Base-by-base conservation (phyloP, 2,888 invertebrate species). In the Monoplex corrugatus region DNA sequence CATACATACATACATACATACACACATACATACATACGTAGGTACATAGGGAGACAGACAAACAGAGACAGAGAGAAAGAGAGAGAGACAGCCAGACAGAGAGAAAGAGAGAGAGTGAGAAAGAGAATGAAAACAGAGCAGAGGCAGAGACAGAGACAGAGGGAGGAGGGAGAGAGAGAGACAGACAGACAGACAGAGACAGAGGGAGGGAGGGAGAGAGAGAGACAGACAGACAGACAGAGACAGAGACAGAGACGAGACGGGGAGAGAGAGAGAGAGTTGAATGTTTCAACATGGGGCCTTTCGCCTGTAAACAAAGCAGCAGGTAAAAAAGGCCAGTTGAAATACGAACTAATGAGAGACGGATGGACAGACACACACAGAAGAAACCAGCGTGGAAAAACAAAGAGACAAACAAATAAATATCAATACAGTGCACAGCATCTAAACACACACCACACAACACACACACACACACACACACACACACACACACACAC, bases 211-310 rank as follows among this genome's bases (percentile, higher is more conserved):
- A 75, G 75, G 38, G 10, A 75, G 75, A 16, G 75, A 75, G n/a
- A 40, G n/a, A 16, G 2, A 75, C 5, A 16, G 2, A 75, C 16
- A 2, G 16, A 72, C 10, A n/a, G 2, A 2, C 10, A 28, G 1
- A 75, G 38, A 38, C 8, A 75, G n/a, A 75, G 13, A 38, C 13
- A 35, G 28, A 75, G 8, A n/a, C n/a, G 44, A 10, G n/a, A 19
- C 10, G 43, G 43, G 82, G 63, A 57, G 45, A 78, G 80, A 87
- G 78, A 80, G 87, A 82, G 43, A 82, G 50, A 87, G 38, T n/a
- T n/a, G n/a, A n/a, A n/a, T n/a, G n/a, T n/a, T n/a, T n/a, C n/a
- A n/a, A n/a, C n/a, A n/a, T n/a, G n/a, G n/a, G n/a, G n/a, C n/a
- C n/a, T n/a, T n/a, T n/a, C n/a, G n/a, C n/a, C n/a, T n/a, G n/a